phyloP scores from a whole-genome alignment of 1,140 invertebrate species.

The Nylanderia fulva region DNA sequence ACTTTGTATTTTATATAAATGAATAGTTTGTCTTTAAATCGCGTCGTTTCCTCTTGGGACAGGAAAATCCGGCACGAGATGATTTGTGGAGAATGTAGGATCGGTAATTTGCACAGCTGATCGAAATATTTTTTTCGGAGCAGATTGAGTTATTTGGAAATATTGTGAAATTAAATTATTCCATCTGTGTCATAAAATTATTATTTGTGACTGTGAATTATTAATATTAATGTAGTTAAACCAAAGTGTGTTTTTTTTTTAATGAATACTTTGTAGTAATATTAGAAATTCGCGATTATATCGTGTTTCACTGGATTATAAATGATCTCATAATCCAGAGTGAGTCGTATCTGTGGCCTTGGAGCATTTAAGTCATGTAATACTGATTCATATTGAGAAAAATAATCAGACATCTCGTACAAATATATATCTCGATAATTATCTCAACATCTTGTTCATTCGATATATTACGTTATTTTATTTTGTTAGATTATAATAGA shows the following conservation, averaged over 20 bases:
- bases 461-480: neutral
- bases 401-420: neutral
- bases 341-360: neutral
- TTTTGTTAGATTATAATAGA: neutral
- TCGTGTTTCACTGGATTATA: neutral
- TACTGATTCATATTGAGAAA: neutral
- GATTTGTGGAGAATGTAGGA: neutral
- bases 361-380: neutral
- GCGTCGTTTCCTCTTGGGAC: neutral
- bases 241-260: too few species aligned
- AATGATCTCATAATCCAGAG: neutral
- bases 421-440: conserved; percentile 45
- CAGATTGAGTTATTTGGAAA: neutral
- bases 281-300: neutral
- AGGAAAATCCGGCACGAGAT: neutral
- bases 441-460: neutral
- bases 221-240: neutral
- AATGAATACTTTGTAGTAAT: neutral
- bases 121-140: neutral
- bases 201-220: conserved; percentile 1
- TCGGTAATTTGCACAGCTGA: neutral
- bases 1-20: too few species aligned
- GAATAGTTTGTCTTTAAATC: too few species aligned
- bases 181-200: neutral
- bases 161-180: neutral